phyloP scores from a whole-genome alignment of 2,113 vertebrate genomes.

The Amphiprion percula region DNA sequence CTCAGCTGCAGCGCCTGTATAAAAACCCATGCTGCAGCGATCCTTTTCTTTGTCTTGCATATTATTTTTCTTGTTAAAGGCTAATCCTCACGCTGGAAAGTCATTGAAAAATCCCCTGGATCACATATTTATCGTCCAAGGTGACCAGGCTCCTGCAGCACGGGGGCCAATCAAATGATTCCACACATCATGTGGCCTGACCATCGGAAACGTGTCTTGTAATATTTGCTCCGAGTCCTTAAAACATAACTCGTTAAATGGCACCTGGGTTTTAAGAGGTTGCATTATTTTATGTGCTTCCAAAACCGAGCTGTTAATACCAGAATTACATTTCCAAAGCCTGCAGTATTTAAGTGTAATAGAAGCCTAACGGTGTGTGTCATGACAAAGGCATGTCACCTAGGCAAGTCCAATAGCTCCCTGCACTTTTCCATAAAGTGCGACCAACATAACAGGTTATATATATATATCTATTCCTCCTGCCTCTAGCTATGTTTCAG shows the following conservation, averaged over 20 bases:
- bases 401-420: slow-evolving; percentile 9
- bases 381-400: slow-evolving; percentile 50
- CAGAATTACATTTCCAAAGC: slow-evolving; percentile 3
- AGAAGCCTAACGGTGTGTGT: slow-evolving; percentile 11
- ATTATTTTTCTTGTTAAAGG: slow-evolving; percentile 45
- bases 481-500: slow-evolving; percentile 51
- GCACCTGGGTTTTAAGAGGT: slow-evolving; percentile 16
- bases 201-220: slow-evolving; percentile 7
- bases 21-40: slow-evolving; percentile 29
- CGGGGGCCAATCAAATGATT: neutral
- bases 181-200: slow-evolving; percentile 2
- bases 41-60: slow-evolving; percentile 31
- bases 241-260: slow-evolving; percentile 26
- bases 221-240: slow-evolving; percentile 27
- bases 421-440: slow-evolving; percentile 43
- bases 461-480: slow-evolving; percentile 39
- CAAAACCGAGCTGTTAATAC: slow-evolving; percentile 9
- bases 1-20: slow-evolving; percentile 23
- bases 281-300: neutral
- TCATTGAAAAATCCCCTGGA: slow-evolving; percentile 33
- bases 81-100: slow-evolving; percentile 32
- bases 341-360: slow-evolving; percentile 12
- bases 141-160: slow-evolving; percentile 25
- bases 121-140: slow-evolving; percentile 36
- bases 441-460: slow-evolving; percentile 41